These are phyloP conservation scores for Mormyrops boulengeri DNA, from an alignment of 2,797 vertebrate genomes.

Conservation along the genomic window DNA sequence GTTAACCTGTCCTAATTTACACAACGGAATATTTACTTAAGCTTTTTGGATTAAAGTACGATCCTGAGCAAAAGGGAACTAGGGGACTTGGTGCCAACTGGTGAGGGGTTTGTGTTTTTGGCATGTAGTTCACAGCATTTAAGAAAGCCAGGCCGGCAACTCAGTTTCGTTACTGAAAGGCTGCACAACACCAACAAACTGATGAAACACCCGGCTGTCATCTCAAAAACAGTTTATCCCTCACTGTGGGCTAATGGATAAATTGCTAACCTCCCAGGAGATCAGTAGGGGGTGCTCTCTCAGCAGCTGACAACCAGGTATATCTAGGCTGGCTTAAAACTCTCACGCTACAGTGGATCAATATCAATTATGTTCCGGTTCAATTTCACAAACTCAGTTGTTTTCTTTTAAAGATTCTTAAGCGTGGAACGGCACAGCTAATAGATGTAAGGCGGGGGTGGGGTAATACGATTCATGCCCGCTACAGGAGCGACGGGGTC, in stretches of 20 bases:
- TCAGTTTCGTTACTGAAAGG: neutral
- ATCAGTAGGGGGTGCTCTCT: neutral
- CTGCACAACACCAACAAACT: neutral
- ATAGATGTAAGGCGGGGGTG: neutral
- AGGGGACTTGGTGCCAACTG: neutral
- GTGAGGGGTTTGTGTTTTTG: neutral
- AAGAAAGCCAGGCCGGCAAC: neutral
- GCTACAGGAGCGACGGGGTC: neutral
- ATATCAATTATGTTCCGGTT: slow-evolving; percentile 1
- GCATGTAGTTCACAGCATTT: neutral
- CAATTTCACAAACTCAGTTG: neutral
- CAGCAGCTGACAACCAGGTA: neutral
- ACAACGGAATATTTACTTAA: neutral
- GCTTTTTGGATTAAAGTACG: neutral
- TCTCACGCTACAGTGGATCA: neutral
- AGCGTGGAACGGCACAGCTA: neutral
- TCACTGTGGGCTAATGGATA: neutral
- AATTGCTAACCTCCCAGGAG: neutral
- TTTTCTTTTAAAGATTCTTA: neutral
- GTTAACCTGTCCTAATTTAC: neutral
- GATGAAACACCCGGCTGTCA: neutral
- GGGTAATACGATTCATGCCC: neutral
- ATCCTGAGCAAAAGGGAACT: neutral
- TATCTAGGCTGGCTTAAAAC: neutral
- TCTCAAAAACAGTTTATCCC: neutral